These are phyloP conservation scores for Latrodectus geometricus DNA, from an alignment of 1,140 invertebrate species.

Conservation along the genomic window DNA sequence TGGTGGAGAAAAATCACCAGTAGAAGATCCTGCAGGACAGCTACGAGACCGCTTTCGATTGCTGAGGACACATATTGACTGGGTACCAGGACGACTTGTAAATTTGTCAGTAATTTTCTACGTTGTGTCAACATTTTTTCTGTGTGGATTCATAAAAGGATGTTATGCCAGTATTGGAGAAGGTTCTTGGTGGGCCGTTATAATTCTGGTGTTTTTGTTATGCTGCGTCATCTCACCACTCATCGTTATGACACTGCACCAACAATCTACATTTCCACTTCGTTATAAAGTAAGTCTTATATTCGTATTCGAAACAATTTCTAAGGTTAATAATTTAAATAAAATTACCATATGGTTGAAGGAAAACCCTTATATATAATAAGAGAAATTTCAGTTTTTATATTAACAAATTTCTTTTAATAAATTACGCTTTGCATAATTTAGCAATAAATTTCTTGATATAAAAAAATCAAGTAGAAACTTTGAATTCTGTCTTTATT, in stretches of 20 bases:
- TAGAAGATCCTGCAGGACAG: constrained; percentile 12
- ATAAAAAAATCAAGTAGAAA: too few species aligned
- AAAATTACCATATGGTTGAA: too few species aligned
- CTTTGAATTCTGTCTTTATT: too few species aligned
- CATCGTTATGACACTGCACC: constrained; percentile 81
- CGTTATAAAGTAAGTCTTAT: constrained; percentile 77
- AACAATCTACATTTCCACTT: constrained; percentile 81
- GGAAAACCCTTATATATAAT: too few species aligned
- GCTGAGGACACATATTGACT: neutral
- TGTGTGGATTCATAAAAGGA: constrained; percentile 44
- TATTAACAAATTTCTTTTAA: too few species aligned
- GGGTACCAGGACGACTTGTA: constrained; percentile 28
- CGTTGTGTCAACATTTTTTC: constrained; percentile 39
- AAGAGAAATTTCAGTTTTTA: too few species aligned
- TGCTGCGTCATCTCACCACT: constrained; percentile 69
- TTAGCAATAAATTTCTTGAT: too few species aligned
- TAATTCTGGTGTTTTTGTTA: constrained; percentile 35
- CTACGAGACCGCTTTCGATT: neutral
- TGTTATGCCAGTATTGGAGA: neutral
- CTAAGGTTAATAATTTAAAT: too few species aligned
- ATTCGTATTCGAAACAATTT: too few species aligned
- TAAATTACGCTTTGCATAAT: too few species aligned
- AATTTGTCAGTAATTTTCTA: constrained; percentile 39
- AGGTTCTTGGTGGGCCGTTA: constrained; percentile 1
- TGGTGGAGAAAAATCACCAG: neutral